phyloP scores from a whole-genome alignment of 1,140 invertebrate genomes.

The Drosophila simulans region DNA sequence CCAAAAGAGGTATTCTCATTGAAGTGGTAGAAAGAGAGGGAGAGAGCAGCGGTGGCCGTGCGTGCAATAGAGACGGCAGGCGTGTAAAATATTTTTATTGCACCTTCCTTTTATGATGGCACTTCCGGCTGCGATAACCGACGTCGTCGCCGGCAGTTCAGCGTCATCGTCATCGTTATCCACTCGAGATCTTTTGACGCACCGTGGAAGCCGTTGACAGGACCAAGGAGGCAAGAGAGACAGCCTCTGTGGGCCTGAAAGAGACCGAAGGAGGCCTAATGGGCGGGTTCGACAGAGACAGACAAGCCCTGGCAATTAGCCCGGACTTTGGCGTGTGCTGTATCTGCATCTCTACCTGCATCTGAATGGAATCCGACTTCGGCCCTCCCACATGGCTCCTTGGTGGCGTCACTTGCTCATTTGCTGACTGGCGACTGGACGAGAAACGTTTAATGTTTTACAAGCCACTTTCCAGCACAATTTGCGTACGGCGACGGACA shows the following conservation, averaged over 20 bases:
- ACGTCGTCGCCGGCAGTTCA: slow-evolving; percentile 34
- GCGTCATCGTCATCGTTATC: slow-evolving; percentile 61
- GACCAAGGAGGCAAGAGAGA: slow-evolving; percentile 14
- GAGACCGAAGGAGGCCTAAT: slow-evolving; percentile 4
- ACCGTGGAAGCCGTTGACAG: slow-evolving; percentile 65
- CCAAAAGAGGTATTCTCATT: slow-evolving; percentile 35
- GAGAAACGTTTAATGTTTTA: slow-evolving; percentile 77
- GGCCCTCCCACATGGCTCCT: slow-evolving; percentile 33
- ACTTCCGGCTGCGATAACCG: slow-evolving; percentile 77
- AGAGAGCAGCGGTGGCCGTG: neutral
- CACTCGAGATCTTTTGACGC: slow-evolving; percentile 75
- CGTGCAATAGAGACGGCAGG: slow-evolving; percentile 27
- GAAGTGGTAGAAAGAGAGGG: slow-evolving; percentile 7
- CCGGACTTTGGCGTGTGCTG: slow-evolving; percentile 64
- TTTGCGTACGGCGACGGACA: slow-evolving; percentile 65
- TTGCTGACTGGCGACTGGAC: slow-evolving; percentile 55
- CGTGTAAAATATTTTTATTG: slow-evolving; percentile 83
- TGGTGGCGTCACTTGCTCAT: slow-evolving; percentile 54
- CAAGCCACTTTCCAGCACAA: slow-evolving; percentile 76
- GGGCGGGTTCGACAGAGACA: slow-evolving; percentile 1
- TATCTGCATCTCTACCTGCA: slow-evolving; percentile 72
- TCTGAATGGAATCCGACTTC: slow-evolving; percentile 17
- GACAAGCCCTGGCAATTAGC: slow-evolving; percentile 60
- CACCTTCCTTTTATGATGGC: slow-evolving; percentile 83
- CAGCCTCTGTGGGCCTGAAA: neutral